Evolutionary conservation across 2,797 vertebrate genomes (phyloP).

Genomic region (Hydrophis major): DNA sequence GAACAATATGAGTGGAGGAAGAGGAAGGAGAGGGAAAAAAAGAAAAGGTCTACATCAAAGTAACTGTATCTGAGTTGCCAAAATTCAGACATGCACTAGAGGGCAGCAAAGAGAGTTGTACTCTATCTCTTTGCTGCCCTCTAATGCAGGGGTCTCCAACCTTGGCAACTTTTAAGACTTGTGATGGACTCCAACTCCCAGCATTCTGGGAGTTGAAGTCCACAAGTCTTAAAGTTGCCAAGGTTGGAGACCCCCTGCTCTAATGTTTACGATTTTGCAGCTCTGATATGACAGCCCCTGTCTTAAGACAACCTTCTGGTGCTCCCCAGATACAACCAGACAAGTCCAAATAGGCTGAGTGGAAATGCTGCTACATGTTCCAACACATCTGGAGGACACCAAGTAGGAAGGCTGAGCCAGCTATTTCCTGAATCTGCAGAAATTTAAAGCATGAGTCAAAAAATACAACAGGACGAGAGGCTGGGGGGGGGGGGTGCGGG

Average conservation of each 20-base stretch:
- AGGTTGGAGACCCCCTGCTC: neutral
- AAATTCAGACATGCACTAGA: neutral
- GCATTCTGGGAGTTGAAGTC: too few species aligned
- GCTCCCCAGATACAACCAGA: neutral
- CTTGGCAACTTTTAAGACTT: too few species aligned
- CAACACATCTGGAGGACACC: neutral
- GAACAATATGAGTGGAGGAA: neutral
- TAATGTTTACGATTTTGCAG: neutral
- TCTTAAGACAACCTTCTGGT: neutral
- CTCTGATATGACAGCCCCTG: neutral
- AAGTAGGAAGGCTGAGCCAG: neutral
- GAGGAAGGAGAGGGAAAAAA: neutral
- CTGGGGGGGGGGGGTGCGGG: neutral
- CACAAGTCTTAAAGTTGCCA: too few species aligned
- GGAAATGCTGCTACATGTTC: conserved; percentile 35
- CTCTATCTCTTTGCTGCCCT: neutral
- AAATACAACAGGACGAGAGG: neutral
- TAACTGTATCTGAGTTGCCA: neutral
- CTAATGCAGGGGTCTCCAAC: neutral
- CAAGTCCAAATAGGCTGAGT: neutral
- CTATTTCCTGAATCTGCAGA: neutral
- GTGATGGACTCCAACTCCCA: too few species aligned
- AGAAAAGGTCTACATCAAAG: neutral
- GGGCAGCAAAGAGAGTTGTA: neutral
- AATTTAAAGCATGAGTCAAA: neutral